Evolutionary conservation across 2,113 vertebrate genomes (phyloP).

Genomic region (Alethe diademata): DNA sequence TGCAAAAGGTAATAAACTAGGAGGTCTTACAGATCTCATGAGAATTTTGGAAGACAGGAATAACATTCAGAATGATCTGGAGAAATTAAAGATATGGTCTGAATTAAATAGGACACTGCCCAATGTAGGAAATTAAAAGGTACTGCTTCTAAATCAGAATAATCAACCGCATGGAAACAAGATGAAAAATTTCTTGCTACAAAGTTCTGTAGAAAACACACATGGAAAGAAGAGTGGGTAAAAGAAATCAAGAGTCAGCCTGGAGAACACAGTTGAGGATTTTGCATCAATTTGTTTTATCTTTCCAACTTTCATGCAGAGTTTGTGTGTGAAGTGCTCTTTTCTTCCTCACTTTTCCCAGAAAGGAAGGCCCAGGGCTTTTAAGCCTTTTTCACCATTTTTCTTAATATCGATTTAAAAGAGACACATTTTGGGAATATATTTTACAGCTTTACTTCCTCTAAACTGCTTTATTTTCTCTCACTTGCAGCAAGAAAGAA

Average conservation of each 20-base stretch:
- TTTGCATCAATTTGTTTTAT: neutral
- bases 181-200: neutral
- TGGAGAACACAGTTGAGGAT: neutral
- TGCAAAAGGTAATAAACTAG: constrained; percentile 13
- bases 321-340: neutral
- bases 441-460: neutral
- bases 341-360: neutral
- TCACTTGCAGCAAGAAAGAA: neutral
- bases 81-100: constrained; percentile 7
- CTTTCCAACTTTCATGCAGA: neutral
- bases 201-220: neutral
- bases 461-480: neutral
- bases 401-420: neutral
- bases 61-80: neutral
- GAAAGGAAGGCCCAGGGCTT: neutral
- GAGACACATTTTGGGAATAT: neutral
- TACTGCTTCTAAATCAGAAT: neutral
- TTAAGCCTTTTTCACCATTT: neutral
- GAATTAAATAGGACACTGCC: neutral
- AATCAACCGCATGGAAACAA: neutral
- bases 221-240: neutral
- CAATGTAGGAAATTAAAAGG: neutral
- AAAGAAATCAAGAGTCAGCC: neutral
- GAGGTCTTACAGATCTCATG: neutral
- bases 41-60: neutral